A percentile compares a stretch with the other conserved stretches of the same genome.
Evolutionary conservation across 2,113 vertebrate species (phyloP).

Genomic region (Sinocyclocheilus anshuiensis): DNA sequence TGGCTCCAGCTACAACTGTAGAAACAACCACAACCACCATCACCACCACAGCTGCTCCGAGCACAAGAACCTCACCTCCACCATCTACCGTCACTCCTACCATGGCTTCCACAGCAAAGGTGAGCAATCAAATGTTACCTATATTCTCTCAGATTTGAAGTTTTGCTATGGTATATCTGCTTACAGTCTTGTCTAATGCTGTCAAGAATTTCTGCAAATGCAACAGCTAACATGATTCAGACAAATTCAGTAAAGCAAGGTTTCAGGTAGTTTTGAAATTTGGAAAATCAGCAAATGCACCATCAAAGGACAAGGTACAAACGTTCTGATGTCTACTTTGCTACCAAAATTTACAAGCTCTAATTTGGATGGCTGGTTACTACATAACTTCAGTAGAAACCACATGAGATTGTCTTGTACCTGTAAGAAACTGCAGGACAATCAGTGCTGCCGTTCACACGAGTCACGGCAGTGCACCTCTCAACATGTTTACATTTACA

Average conservation of each 20-base stretch:
- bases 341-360: too few species aligned
- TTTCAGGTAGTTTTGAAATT: background rate
- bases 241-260: background rate
- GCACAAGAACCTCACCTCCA: background rate
- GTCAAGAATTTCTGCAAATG: background rate
- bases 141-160: too few species aligned
- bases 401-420: too few species aligned
- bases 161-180: background rate
- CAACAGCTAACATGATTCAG: background rate
- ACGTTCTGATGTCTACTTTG: too few species aligned
- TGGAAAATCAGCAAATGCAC: too few species aligned
- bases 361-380: too few species aligned
- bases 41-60: background rate
- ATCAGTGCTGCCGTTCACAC: too few species aligned
- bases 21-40: background rate
- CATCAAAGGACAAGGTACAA: too few species aligned
- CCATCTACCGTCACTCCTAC: conserved; percentile 17
- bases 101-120: background rate
- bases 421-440: too few species aligned
- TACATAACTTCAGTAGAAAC: too few species aligned
- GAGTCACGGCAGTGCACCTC: too few species aligned
- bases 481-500: too few species aligned
- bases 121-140: background rate
- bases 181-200: background rate
- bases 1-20: background rate